These are phyloP conservation scores for Nerophis ophidion DNA, from an alignment of 2,113 vertebrate species.

Conservation along the genomic window DNA sequence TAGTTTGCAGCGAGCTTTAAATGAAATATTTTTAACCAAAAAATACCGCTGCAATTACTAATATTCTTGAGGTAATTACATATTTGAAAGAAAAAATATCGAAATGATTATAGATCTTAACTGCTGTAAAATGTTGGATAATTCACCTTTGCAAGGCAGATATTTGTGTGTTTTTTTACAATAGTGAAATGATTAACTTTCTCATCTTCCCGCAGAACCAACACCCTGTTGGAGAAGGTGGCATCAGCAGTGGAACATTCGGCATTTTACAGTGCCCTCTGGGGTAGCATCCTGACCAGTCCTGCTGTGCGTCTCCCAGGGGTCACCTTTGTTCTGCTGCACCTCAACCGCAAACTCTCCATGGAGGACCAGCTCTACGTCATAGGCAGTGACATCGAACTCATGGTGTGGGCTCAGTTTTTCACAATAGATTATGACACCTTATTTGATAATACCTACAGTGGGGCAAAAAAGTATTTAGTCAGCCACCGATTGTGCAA, in stretches of 20 bases:
- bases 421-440: neutral
- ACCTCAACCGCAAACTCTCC: conserved; percentile 94
- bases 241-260: conserved; percentile 92
- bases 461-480: no score
- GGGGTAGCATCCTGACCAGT: conserved; percentile 97
- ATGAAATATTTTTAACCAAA: no score
- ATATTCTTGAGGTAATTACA: no score
- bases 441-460: neutral
- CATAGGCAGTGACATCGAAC: conserved; percentile 95
- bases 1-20: no score
- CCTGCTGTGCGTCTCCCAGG: conserved; percentile 91
- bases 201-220: conserved; percentile 73
- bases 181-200: neutral
- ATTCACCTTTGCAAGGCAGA: no score
- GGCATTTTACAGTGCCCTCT: conserved; percentile 94
- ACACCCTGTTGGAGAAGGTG: conserved; percentile 91
- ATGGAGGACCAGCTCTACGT: conserved; percentile 99
- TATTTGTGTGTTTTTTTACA: no score
- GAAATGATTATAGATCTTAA: no score
- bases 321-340: conserved; percentile 91
- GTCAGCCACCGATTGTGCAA: no score
- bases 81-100: no score
- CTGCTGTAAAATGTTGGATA: no score
- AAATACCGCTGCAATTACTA: no score
- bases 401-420: conserved; percentile 79